phyloP scores from a whole-genome alignment of 2,113 vertebrate species.

The Corapipo altera region DNA sequence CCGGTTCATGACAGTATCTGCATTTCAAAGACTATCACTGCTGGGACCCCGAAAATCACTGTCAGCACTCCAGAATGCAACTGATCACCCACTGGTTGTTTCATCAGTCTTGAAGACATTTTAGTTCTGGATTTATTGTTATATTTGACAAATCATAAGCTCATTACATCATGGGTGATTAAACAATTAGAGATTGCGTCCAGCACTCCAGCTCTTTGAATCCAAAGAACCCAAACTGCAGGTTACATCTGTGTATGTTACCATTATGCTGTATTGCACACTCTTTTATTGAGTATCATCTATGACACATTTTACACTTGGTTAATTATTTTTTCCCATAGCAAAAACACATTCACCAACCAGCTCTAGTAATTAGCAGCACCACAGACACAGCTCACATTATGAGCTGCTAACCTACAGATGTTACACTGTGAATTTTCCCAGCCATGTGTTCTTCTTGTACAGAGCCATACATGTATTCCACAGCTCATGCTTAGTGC shows the following conservation, averaged over 20 bases:
- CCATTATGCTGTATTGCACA: not conserved
- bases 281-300: not conserved
- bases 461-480: not conserved
- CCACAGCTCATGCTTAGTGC: not conserved
- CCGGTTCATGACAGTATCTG: not conserved
- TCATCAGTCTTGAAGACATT: not conserved
- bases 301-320: not conserved
- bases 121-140: not conserved
- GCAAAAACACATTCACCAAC: not conserved
- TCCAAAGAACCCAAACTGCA: not conserved
- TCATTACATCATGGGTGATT: rapidly evolving
- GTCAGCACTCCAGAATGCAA: not conserved
- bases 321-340: not conserved
- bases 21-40: not conserved
- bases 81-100: not conserved
- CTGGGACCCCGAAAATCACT: not conserved
- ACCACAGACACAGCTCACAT: not conserved
- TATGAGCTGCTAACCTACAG: not conserved
- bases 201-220: not conserved
- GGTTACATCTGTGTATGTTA: not conserved
- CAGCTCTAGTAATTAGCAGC: not conserved
- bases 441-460: not conserved
- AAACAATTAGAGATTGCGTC: not conserved
- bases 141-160: not conserved
- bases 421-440: not conserved